Conservation (phyloP, 2,888 invertebrate genomes). For the Ceramica pisi region DNA sequence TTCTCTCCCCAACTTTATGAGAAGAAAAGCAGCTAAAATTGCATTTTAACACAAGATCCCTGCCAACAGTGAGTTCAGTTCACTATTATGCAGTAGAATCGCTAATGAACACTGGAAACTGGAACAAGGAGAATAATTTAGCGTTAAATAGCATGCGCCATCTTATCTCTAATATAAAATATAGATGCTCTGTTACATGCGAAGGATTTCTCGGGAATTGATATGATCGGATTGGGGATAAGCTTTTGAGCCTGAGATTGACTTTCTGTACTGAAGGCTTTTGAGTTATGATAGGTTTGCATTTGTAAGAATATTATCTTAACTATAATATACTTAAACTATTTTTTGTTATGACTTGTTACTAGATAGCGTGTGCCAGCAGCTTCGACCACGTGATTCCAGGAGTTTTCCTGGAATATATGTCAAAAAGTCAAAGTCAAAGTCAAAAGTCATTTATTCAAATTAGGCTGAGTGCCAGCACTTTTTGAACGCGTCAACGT, state of each 20-base stretch:
- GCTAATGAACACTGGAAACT: constrained; percentile 58
- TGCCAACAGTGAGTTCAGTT: constrained; percentile 32
- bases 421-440: too few relatives aligned
- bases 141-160: constrained; percentile 41
- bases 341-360: too few relatives aligned
- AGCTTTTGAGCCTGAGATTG: background rate
- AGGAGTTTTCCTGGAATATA: too few relatives aligned
- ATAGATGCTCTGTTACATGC: constrained; percentile 22
- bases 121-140: constrained; percentile 60
- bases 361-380: too few relatives aligned
- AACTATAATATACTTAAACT: too few relatives aligned
- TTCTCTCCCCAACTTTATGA: background rate
- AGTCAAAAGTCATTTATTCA: too few relatives aligned
- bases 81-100: constrained; percentile 47
- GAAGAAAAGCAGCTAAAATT: background rate
- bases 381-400: too few relatives aligned
- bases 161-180: constrained; percentile 33
- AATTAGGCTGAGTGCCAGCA: too few relatives aligned
- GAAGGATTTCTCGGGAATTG: constrained; percentile 29
- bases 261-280: background rate
- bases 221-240: background rate
- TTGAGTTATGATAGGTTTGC: too few relatives aligned
- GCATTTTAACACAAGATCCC: constrained; percentile 28
- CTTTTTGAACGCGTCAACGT: too few relatives aligned
- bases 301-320: too few relatives aligned